Evolutionary conservation across 2,888 invertebrate genomes (phyloP).

Genomic region (Xestobium rufovillosum): DNA sequence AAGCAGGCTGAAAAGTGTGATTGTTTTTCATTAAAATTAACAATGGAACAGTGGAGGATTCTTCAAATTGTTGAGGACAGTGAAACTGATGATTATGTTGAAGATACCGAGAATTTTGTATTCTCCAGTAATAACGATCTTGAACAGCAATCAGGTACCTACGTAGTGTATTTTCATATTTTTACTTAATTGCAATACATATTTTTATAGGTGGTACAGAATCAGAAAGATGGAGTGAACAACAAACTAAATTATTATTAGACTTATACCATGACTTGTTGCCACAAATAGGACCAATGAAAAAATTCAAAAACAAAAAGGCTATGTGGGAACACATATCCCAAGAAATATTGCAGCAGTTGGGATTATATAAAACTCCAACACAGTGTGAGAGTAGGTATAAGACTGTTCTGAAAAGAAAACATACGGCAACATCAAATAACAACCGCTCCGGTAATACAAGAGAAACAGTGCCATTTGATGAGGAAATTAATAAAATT

Average conservation of each 20-base stretch:
- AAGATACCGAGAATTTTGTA: no score
- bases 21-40: no score
- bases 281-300: background rate
- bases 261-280: background rate
- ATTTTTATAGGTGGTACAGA: no score
- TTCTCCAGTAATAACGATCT: no score
- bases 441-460: background rate
- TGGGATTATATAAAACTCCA: slow-evolving; percentile 1
- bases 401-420: slow-evolving; percentile 1
- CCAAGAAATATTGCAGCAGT: background rate
- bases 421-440: background rate
- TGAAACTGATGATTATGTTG: no score
- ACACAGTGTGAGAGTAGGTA: slow-evolving; percentile 2
- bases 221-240: no score
- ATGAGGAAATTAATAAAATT: background rate
- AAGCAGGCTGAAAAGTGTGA: no score
- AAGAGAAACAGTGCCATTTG: background rate
- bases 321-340: background rate
- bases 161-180: no score
- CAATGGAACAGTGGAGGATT: no score
- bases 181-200: no score
- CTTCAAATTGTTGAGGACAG: no score
- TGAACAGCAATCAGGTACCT: no score
- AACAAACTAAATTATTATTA: slow-evolving; percentile 2
- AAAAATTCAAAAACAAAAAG: slow-evolving; percentile 3